Base-by-base conservation (phyloP, 2,797 vertebrate species). In the Lacerta viridis region DNA sequence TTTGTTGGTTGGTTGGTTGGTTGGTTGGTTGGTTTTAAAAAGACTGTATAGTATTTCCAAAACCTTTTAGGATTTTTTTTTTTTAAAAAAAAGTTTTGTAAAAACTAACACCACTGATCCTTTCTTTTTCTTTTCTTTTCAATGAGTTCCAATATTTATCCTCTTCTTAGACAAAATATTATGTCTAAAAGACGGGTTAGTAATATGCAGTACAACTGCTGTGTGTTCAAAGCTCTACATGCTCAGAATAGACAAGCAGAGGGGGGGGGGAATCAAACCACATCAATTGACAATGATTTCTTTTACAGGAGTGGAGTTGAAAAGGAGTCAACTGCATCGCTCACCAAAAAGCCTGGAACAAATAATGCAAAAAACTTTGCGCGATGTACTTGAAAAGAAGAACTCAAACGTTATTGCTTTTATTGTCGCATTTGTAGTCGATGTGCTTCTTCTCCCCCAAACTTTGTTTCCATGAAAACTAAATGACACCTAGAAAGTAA, bases 331-430 rank as follows among this genome's bases (percentile, higher is more conserved):
- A 95, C 88, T 64, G 87, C 43, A 83, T 93, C 79, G 78, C 77
- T 92, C 92, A 93, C 89, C 18, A 83, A 81, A 84, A 90, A 91
- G 29, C 88, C n/a, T 90, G 39, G 91, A 94, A 93, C 88, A 89
- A 91, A 84, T 90, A 92, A 92, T 41, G 80, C 20, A 87, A 82
- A 91, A 90, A 90, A 86, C 81, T 93, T 92, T 87, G 50, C 36
- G 85, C 79, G 80, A 90, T 74, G n/a, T 1, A 27, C 46, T 87
- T 94, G 85, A 95, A 89, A 88, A 85, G 88, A 89, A 87, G 88
- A 88, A 94, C 93, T 92, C 84, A 82, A 84, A 87, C 10, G 4
- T 89, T 93, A 91, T 55, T 93, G 81, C 87, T 95, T 92, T 93
- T 55, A 92, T 84, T 69, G 75, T 80, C 46, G 13, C 50, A 85